Conservation (phyloP, 2,888 invertebrate genomes). For the Prosopocoilus inquinatus region DNA sequence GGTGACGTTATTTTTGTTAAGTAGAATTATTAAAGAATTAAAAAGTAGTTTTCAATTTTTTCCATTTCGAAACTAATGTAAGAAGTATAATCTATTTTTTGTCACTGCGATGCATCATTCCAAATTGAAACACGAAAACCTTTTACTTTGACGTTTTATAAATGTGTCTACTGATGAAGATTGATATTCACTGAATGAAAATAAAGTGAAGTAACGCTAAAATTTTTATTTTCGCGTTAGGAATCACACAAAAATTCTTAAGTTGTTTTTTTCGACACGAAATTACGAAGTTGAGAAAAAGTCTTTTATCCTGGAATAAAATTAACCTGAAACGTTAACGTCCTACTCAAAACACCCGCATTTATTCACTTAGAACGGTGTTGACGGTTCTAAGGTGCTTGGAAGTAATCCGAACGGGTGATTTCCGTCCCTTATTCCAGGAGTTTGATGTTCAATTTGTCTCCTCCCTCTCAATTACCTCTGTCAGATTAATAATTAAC, state of each 20-base stretch:
- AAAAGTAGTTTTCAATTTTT: too few relatives aligned
- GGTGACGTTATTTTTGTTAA: too few relatives aligned
- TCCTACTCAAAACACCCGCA: too few relatives aligned
- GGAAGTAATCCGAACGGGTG: background rate
- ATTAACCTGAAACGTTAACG: background rate
- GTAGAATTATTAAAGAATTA: too few relatives aligned
- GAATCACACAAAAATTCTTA: too few relatives aligned
- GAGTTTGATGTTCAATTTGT: slow-evolving; percentile 29
- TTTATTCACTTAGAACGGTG: too few relatives aligned
- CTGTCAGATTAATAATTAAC: slow-evolving; percentile 48
- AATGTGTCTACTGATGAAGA: slow-evolving; percentile 22
- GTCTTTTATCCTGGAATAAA: background rate
- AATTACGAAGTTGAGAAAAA: too few relatives aligned
- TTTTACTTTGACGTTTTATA: slow-evolving; percentile 16
- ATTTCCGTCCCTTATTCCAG: background rate
- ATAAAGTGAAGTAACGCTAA: background rate
- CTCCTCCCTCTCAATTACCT: slow-evolving; percentile 45
- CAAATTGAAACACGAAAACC: slow-evolving; percentile 21
- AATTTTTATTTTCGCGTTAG: too few relatives aligned
- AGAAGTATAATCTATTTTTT: slow-evolving; percentile 1
- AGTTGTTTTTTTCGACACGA: too few relatives aligned
- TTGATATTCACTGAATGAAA: slow-evolving; percentile 15
- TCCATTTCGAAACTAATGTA: too few relatives aligned
- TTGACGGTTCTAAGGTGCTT: too few relatives aligned
- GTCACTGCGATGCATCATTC: slow-evolving; percentile 16